Evolutionary conservation across 2,888 invertebrate genomes (phyloP).

Genomic region (Endomychus coccineus): DNA sequence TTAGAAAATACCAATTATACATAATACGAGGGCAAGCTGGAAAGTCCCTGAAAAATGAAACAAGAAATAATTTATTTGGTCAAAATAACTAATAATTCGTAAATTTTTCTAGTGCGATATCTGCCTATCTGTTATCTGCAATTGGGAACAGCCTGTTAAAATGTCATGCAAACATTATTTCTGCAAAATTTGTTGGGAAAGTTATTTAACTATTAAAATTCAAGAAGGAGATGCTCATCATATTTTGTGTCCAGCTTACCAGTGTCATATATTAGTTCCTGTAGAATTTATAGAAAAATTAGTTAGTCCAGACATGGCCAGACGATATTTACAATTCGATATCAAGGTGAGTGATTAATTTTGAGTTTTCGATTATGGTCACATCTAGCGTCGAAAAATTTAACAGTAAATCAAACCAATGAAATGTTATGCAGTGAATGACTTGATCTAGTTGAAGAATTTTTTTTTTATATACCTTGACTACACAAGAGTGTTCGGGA

Average conservation of each 20-base stretch:
- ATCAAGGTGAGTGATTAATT: slow-evolving; percentile 57
- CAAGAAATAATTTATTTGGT: no score
- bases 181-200: slow-evolving; percentile 59
- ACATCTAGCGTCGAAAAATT: no score
- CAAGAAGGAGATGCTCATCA: slow-evolving; percentile 59
- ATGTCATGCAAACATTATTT: slow-evolving; percentile 58
- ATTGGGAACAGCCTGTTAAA: slow-evolving; percentile 47
- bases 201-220: slow-evolving; percentile 58
- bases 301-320: slow-evolving; percentile 58
- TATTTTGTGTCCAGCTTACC: slow-evolving; percentile 58
- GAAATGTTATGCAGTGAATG: no score
- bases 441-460: no score
- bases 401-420: no score
- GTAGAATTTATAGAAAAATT: slow-evolving; percentile 58
- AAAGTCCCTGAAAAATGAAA: no score
- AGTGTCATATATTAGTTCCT: slow-evolving; percentile 57
- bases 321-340: slow-evolving; percentile 60
- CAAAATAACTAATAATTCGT: no score
- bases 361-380: no score
- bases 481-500: no score
- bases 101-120: slow-evolving; percentile 55
- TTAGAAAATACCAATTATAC: no score
- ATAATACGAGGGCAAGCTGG: no score
- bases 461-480: no score
- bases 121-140: slow-evolving; percentile 47